phyloP scores from a whole-genome alignment of 2,797 vertebrate species.

The Melanotaenia boesemani region DNA sequence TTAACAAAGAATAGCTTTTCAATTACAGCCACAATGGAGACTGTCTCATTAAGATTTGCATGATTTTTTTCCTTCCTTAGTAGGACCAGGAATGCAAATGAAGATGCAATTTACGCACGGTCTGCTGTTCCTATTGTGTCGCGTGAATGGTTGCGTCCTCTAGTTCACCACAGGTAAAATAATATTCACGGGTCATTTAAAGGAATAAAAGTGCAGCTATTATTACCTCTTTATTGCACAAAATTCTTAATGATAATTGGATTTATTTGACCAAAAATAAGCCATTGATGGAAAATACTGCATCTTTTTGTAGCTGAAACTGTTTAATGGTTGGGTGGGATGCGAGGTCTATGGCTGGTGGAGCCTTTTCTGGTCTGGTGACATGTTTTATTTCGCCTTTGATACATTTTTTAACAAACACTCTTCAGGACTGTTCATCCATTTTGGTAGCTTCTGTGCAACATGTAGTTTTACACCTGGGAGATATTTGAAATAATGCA shows the following conservation, averaged over 20 bases:
- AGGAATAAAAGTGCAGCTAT: slow-evolving; percentile 68
- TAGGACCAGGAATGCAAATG: slow-evolving; percentile 83
- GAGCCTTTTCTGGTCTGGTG: background rate
- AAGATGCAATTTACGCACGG: slow-evolving; percentile 85
- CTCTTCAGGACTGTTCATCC: background rate
- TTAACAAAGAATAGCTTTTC: slow-evolving; percentile 85
- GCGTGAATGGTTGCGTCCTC: slow-evolving; percentile 80
- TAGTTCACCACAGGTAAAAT: slow-evolving; percentile 85
- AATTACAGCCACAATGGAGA: slow-evolving; percentile 84
- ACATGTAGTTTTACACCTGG: background rate
- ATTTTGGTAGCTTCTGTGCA: background rate
- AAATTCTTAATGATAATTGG: slow-evolving; percentile 57
- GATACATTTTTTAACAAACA: background rate
- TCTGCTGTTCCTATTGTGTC: slow-evolving; percentile 85
- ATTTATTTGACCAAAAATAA: slow-evolving; percentile 56
- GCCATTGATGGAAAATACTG: slow-evolving; percentile 17
- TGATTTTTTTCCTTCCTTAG: slow-evolving; percentile 68
- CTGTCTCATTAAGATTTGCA: slow-evolving; percentile 87
- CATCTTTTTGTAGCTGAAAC: slow-evolving; percentile 26
- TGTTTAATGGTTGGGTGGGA: slow-evolving; percentile 48
- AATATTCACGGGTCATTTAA: slow-evolving; percentile 84
- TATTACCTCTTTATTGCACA: slow-evolving; percentile 71
- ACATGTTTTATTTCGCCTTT: background rate
- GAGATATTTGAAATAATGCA: slow-evolving; percentile 14
- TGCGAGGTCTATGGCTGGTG: slow-evolving; percentile 10